A percentile compares a stretch with the other conserved stretches of the same genome.
phyloP scores from a whole-genome alignment of 2,797 vertebrate species.

The Leuciscus waleckii region DNA sequence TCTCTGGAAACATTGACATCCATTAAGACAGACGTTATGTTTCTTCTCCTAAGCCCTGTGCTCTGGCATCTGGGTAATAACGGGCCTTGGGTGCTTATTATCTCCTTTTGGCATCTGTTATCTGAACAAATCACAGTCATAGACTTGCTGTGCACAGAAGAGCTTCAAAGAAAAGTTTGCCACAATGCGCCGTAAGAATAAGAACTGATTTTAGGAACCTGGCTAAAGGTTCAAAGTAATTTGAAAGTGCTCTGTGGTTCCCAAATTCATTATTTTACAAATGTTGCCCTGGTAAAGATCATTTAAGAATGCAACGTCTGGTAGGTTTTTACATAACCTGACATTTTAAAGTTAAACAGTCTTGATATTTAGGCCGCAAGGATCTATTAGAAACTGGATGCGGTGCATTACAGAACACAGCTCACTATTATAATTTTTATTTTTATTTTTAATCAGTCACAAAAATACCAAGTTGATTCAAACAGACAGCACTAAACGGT shows the following conservation, averaged over 20 bases:
- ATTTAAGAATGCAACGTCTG: conserved; percentile 23
- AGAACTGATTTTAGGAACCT: conserved; percentile 13
- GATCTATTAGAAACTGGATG: conserved; percentile 1
- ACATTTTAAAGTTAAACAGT: neutral
- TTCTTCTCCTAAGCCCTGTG: conserved; percentile 47
- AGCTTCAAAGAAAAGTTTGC: conserved; percentile 36
- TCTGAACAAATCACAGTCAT: conserved; percentile 44
- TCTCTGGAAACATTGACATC: conserved; percentile 19
- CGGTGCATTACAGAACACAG: neutral
- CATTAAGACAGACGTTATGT: conserved; percentile 50
- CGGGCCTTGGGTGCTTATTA: conserved; percentile 61
- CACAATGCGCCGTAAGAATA: neutral
- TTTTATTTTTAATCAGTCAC: no score
- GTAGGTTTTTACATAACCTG: conserved; percentile 17
- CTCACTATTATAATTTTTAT: neutral
- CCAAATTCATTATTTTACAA: conserved; percentile 43
- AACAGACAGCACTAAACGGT: conserved; percentile 9
- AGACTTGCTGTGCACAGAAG: neutral
- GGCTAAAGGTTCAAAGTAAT: conserved; percentile 48
- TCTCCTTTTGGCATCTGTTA: conserved; percentile 56
- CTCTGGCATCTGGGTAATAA: conserved; percentile 58
- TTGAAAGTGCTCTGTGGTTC: conserved; percentile 20
- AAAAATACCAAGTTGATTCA: conserved; percentile 3
- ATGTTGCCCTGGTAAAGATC: conserved; percentile 12
- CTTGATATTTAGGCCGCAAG: neutral